phyloP scores from a whole-genome alignment of 2,888 invertebrate species.

The Chorisops tibialis region DNA sequence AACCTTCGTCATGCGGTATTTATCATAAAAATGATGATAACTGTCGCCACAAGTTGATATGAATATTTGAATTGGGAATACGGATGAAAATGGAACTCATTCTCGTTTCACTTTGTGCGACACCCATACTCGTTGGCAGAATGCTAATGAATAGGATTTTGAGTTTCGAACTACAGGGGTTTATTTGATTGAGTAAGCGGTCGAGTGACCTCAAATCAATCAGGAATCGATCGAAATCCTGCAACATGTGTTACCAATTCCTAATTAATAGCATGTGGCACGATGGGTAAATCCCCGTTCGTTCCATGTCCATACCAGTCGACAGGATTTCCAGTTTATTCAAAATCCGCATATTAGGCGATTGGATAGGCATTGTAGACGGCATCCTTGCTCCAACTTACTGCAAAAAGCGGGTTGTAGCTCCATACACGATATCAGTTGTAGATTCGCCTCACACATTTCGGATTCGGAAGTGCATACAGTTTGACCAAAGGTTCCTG shows the following conservation, averaged over 20 bases:
- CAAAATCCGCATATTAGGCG: conserved; percentile 31
- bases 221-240: conserved; percentile 17
- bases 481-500: neutral
- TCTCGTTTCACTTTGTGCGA: too few species aligned
- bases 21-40: conserved; percentile 30
- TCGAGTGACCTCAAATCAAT: conserved; percentile 24
- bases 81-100: too few species aligned
- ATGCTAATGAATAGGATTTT: too few species aligned
- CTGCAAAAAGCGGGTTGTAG: conserved; percentile 13
- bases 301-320: neutral
- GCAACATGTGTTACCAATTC: conserved; percentile 33
- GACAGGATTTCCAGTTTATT: conserved; percentile 28
- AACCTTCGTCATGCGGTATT: conserved; percentile 18
- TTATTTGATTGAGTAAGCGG: too few species aligned
- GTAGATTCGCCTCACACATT: neutral
- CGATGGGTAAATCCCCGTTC: neutral
- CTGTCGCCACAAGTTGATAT: conserved; percentile 24
- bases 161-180: too few species aligned
- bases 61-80: conserved; percentile 25
- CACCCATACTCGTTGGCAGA: too few species aligned
- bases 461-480: too few species aligned
- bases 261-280: conserved; percentile 29
- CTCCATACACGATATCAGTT: neutral
- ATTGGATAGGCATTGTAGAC: conserved; percentile 13
- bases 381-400: conserved; percentile 4